phyloP scores from a whole-genome alignment of 2,113 vertebrate genomes.

The Bubalus kerabau region DNA sequence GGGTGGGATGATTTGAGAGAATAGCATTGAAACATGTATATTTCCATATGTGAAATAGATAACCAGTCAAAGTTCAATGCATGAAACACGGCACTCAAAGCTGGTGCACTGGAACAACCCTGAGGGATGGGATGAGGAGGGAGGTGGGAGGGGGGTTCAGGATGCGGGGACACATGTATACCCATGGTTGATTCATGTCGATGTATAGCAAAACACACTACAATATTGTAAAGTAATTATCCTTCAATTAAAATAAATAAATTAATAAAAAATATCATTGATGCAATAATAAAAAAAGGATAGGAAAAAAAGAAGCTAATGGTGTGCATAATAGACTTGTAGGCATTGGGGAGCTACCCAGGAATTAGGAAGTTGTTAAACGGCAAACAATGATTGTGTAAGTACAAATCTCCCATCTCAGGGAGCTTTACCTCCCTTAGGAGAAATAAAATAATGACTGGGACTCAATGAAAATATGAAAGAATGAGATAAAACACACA shows the following conservation, averaged over 20 bases:
- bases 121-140: not conserved
- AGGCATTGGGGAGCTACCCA: not conserved
- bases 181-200: not conserved
- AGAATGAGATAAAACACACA: not conserved
- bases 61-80: not conserved
- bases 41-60: not conserved
- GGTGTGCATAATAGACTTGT: not conserved
- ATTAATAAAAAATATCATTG: not conserved
- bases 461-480: not conserved
- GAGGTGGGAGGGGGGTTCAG: not conserved
- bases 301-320: not conserved
- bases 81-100: not conserved
- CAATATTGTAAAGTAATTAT: not conserved
- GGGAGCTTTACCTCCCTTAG: not conserved
- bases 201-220: not conserved
- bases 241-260: not conserved
- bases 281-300: not conserved
- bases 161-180: not conserved
- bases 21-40: not conserved
- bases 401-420: not conserved
- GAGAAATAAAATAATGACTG: not conserved
- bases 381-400: not conserved
- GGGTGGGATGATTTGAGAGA: not conserved
- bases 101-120: not conserved
- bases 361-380: not conserved